Evolutionary conservation across 1,140 invertebrate genomes (phyloP).

Genomic region (Papilio polyxenes): DNA sequence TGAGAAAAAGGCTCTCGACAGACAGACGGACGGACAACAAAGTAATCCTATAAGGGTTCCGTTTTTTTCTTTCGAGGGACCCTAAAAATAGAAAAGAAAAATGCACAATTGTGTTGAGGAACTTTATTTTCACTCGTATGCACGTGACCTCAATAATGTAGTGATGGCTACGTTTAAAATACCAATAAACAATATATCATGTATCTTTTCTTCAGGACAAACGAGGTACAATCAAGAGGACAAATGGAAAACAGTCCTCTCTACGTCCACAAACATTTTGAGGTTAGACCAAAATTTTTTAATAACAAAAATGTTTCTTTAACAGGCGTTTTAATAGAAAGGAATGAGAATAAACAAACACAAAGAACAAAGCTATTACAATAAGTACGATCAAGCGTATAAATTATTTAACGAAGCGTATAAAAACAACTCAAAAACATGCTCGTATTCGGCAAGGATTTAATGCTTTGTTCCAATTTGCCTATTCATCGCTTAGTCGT

Average conservation of each 20-base stretch:
- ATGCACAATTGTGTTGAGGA: neutral
- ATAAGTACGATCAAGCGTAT: neutral
- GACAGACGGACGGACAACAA: too few species aligned
- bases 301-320: neutral
- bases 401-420: neutral
- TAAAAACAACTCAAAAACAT: neutral
- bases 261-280: constrained; percentile 78
- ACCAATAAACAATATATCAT: too few species aligned
- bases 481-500: neutral
- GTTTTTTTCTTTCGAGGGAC: too few species aligned
- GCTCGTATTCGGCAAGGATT: neutral
- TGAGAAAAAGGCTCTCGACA: too few species aligned
- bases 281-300: constrained; percentile 65
- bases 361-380: neutral
- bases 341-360: neutral
- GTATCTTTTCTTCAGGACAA: constrained; percentile 57
- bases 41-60: too few species aligned
- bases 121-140: neutral
- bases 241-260: constrained; percentile 75
- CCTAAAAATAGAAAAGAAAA: neutral
- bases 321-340: neutral
- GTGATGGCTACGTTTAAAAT: too few species aligned
- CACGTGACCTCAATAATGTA: neutral
- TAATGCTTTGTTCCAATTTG: neutral
- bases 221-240: constrained; percentile 50